Conservation (phyloP, 2,888 invertebrate genomes). For the Cerceris rybyensis region DNA sequence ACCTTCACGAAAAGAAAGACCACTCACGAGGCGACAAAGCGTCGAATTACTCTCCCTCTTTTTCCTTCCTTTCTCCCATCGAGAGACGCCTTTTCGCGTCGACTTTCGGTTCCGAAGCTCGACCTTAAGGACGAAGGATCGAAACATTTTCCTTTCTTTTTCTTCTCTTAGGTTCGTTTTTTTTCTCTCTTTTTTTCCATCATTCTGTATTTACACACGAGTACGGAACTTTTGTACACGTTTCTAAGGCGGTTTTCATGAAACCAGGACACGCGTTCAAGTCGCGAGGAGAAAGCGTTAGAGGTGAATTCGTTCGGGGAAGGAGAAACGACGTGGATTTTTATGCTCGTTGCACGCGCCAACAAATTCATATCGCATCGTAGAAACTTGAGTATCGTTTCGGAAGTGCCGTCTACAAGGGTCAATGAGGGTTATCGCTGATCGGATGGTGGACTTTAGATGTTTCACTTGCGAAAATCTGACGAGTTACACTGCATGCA, state of each 20-base stretch:
- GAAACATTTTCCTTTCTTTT: conserved; percentile 42
- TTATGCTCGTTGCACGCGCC: conserved; percentile 40
- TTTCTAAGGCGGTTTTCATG: conserved; percentile 43
- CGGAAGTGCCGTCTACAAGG: conserved; percentile 49
- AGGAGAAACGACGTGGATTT: conserved; percentile 2
- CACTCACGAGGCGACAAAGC: conserved; percentile 54
- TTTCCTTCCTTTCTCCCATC: conserved; percentile 33
- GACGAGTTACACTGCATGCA: conserved; percentile 23
- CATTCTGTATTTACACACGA: conserved; percentile 7
- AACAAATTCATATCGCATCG: conserved; percentile 43
- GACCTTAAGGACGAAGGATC: conserved; percentile 29
- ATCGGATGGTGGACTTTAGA: conserved; percentile 47
- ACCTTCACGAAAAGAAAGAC: conserved; percentile 41
- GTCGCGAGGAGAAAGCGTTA: conserved; percentile 63
- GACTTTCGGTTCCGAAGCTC: conserved; percentile 36
- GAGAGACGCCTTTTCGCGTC: conserved; percentile 23
- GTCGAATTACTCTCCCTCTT: conserved; percentile 52
- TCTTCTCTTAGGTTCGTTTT: neutral
- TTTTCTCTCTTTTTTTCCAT: conserved; percentile 45
- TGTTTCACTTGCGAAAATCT: conserved; percentile 8
- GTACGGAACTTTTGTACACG: conserved; percentile 23
- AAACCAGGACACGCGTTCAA: conserved; percentile 57
- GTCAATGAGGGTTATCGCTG: conserved; percentile 48
- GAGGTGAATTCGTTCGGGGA: conserved; percentile 25
- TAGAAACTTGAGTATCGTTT: conserved; percentile 40